phyloP scores from a whole-genome alignment of 2,113 vertebrate species.

The Podarcis muralis region DNA sequence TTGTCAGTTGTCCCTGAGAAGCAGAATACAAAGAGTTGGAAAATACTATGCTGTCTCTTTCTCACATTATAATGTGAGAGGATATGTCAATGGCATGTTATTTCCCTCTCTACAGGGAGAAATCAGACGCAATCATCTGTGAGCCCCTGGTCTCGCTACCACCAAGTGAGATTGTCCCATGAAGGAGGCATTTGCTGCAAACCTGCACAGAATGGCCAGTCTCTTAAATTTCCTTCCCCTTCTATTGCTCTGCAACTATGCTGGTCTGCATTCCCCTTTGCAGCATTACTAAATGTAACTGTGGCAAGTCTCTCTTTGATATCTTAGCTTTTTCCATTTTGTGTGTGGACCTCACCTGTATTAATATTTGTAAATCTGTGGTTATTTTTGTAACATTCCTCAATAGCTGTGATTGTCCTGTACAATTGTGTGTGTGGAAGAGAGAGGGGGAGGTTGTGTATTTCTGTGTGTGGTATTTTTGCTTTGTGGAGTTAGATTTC shows the following conservation, averaged over 20 bases:
- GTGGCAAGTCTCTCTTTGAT: neutral
- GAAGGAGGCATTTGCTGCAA: neutral
- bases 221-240: neutral
- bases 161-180: neutral
- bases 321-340: neutral
- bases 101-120: constrained; percentile 37
- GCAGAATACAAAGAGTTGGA: neutral
- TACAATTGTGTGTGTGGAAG: neutral
- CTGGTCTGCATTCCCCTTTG: fast-evolving
- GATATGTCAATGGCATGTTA: constrained; percentile 2
- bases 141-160: neutral
- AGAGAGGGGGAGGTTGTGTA: neutral
- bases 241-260: neutral
- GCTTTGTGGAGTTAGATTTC: neutral
- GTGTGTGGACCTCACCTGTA: neutral
- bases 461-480: neutral
- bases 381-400: neutral
- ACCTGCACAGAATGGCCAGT: neutral
- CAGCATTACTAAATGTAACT: neutral
- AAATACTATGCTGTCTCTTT: neutral
- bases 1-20: neutral
- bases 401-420: neutral
- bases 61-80: neutral
- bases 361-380: neutral
- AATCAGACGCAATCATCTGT: neutral